A percentile compares a stretch with the other conserved stretches of the same genome.
These are phyloP conservation scores for Caenorhabditis plicata DNA, from an alignment of 2,888 invertebrate species.

Conservation along the genomic window DNA sequence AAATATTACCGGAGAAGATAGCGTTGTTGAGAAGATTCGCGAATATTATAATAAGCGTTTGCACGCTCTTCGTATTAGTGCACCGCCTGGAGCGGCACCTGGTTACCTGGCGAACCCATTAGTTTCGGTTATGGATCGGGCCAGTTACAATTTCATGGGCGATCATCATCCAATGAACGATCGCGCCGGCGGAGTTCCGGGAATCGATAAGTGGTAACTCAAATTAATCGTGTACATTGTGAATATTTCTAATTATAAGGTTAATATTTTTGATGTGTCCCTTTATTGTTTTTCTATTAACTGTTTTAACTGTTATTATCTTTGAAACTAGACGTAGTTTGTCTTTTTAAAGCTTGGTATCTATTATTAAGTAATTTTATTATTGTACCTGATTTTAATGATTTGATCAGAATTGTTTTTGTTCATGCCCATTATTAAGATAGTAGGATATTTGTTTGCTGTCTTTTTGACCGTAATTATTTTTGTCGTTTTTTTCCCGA, in stretches of 20 bases:
- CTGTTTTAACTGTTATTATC: too few species aligned
- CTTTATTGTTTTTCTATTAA: too few species aligned
- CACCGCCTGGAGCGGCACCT: constrained; percentile 26
- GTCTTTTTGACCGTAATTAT: too few species aligned
- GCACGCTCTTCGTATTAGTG: constrained; percentile 6
- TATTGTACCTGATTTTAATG: too few species aligned
- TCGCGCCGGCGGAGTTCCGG: constrained; percentile 1
- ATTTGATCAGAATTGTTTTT: too few species aligned
- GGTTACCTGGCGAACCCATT: constrained; percentile 19
- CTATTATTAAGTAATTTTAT: too few species aligned
- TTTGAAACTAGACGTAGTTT: neutral
- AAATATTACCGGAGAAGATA: constrained; percentile 2
- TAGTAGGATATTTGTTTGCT: too few species aligned
- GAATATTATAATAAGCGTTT: constrained; percentile 5
- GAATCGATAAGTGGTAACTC: neutral
- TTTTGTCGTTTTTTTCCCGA: too few species aligned
- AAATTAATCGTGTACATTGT: too few species aligned
- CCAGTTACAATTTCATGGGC: constrained; percentile 6
- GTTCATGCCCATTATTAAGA: too few species aligned
- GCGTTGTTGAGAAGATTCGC: constrained; percentile 3
- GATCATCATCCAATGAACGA: neutral
- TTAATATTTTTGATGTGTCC: too few species aligned
- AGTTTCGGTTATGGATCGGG: constrained; percentile 11
- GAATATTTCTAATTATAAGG: too few species aligned
- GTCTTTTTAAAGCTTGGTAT: neutral